Evolutionary conservation across 92 coral and sea anemone species (phyloP), one percentile per base, ranked within the genome.

Genomic region (Parazoanthus atlanticus): DNA sequence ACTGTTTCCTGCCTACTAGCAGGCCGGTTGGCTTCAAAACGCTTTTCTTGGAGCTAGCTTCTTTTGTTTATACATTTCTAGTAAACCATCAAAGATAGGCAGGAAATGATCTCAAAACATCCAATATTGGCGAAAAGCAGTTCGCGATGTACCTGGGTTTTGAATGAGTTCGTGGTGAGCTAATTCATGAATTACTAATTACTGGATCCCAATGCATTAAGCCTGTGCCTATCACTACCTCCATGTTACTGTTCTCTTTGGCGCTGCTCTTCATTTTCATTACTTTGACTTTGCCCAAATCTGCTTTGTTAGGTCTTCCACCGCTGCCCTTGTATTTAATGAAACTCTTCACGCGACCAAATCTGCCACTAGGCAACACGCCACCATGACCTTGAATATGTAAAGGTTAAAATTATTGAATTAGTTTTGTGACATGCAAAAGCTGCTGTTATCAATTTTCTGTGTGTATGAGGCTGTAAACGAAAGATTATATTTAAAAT

Each of bases 121-220:
- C 10, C 46, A 74, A 29, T 38, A 56, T 74, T 71, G 28, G 26
- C 49, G 77, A 74, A 73, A 89, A 83, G 80, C 80, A 83, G 84
- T 89, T 88, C n/a, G 76, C 66, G 33, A 88, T 73, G 54, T 87
- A 76, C 86, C 84, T 89, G 34, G 94, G 90, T 86, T 85, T 92
- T 56, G 94, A 3, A 92, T 65, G 36, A 90, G 76, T 90, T 90
- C 93, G 82, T 92, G 93, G 90, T 90, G 85, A 67, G 94, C 93
- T 67, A 90, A 66, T 41, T 92, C 90, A 83, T 76, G 61, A 49
- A 89, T 80, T 26, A 86, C 89, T n/a, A n/a, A n/a, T n/a, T n/a
- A n/a, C 69, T 61, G 69, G 2, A 21, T 65, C 71, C 71, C 71
- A 65, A 23, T 65, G 15, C 71, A 65, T 65, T 23, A 65, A 1